Percentiles rank a stretch among this genome's conserved stretches.
Evolutionary conservation across 2,797 vertebrate genomes (phyloP).

Genomic region (Thamnophis elegans): DNA sequence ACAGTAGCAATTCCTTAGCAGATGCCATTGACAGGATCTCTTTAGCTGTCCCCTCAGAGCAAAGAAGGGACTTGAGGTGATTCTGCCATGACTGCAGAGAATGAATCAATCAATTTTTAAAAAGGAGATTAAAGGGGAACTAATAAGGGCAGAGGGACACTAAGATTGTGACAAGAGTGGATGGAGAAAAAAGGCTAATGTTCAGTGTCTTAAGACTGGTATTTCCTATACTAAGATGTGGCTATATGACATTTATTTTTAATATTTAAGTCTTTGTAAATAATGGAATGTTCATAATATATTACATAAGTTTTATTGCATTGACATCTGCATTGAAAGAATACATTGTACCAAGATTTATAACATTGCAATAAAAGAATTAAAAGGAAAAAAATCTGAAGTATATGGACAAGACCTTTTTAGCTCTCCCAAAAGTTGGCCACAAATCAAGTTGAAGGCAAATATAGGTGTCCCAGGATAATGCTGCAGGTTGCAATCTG

Average conservation of each 20-base stretch:
- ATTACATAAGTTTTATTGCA: not conserved
- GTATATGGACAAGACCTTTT: not conserved
- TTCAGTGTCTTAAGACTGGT: not conserved
- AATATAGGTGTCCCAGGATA: not conserved
- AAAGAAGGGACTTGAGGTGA: not conserved
- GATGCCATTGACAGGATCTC: not conserved
- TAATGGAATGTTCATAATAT: not conserved
- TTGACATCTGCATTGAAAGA: not conserved
- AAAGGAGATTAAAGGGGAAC: not conserved
- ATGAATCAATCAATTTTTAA: not conserved
- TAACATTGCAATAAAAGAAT: not conserved
- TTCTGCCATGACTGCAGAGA: not conserved
- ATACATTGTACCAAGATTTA: not conserved
- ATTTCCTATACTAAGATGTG: not conserved
- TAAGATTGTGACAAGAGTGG: not conserved
- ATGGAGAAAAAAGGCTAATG: no score
- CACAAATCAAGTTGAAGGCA: not conserved
- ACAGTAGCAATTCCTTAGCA: not conserved
- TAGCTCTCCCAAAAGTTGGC: not conserved
- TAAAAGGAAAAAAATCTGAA: not conserved
- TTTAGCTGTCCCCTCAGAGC: not conserved
- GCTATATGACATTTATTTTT: not conserved
- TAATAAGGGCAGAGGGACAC: not conserved
- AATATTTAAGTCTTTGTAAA: not conserved
- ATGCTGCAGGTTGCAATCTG: not conserved